These are phyloP conservation scores for Drosophila villosipedis DNA, from an alignment of 2,888 invertebrate genomes.

Conservation along the genomic window DNA sequence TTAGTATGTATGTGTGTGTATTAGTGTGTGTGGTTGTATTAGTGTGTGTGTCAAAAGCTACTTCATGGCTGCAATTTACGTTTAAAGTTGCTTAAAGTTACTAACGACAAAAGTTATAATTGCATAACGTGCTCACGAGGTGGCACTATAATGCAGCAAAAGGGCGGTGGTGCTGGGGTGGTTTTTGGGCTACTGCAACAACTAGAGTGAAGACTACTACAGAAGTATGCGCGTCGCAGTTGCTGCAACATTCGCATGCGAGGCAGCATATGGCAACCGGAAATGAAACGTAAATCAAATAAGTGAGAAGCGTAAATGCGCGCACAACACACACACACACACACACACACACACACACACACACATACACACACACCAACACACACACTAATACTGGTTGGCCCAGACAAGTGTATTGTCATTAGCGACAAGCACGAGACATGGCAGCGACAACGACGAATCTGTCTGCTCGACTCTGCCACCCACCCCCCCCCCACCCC, in stretches of 20 bases:
- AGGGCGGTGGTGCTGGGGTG: neutral
- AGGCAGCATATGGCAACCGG: conserved; percentile 82
- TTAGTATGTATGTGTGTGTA: conserved; percentile 33
- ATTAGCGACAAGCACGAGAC: conserved; percentile 75
- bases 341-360: conserved; percentile 7
- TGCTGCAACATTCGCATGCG: conserved; percentile 60
- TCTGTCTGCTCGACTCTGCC: conserved; percentile 11
- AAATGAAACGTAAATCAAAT: conserved; percentile 84
- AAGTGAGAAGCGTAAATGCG: conserved; percentile 79
- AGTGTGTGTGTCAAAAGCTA: conserved; percentile 70
- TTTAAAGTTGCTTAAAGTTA: conserved; percentile 82
- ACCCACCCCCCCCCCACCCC: neutral
- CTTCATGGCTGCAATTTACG: conserved; percentile 81
- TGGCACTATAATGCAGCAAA: conserved; percentile 14
- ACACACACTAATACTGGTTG: neutral
- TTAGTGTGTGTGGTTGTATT: conserved; percentile 19
- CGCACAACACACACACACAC: conserved; percentile 42
- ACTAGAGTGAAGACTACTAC: neutral
- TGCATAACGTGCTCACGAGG: conserved; percentile 79
- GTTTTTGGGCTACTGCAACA: neutral
- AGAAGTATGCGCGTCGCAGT: conserved; percentile 12
- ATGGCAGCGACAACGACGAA: conserved; percentile 47
- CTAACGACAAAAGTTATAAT: conserved; percentile 84
- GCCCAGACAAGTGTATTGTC: conserved; percentile 68
- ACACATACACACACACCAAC: conserved; percentile 7